Conservation (phyloP, 1,140 invertebrate species). For the Penaeus indicus region DNA sequence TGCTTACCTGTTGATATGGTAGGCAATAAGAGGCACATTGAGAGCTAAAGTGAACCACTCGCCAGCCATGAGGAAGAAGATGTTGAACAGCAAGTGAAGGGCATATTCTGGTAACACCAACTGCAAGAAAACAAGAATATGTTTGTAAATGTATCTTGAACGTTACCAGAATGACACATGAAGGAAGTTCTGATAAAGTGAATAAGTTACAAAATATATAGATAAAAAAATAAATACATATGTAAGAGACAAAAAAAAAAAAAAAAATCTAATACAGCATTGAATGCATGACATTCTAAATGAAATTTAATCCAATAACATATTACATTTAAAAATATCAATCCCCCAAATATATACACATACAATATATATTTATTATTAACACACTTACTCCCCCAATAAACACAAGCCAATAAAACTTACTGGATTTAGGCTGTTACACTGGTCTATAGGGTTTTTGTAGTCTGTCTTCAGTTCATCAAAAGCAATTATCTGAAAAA, state of each 20-base stretch:
- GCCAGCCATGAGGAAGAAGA: constrained; percentile 90
- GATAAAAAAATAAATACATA: neutral
- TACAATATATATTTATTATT: neutral
- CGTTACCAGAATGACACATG: too few species aligned
- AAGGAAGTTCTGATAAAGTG: too few species aligned
- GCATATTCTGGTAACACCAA: constrained; percentile 96
- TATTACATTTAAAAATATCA: neutral
- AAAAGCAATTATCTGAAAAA: constrained; percentile 92
- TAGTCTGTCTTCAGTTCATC: constrained; percentile 99
- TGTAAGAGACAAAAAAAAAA: neutral
- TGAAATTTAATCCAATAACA: neutral
- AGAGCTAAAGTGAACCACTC: constrained; percentile 93
- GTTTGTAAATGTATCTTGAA: neutral
- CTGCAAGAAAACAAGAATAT: constrained; percentile 76
- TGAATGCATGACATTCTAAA: too few species aligned
- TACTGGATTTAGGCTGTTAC: constrained; percentile 97
- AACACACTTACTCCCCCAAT: neutral
- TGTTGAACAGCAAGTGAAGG: constrained; percentile 91
- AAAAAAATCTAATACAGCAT: neutral
- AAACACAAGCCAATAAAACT: constrained; percentile 71
- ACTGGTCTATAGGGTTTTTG: constrained; percentile 99
- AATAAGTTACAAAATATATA: neutral
- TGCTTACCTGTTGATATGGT: constrained; percentile 92
- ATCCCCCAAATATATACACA: constrained; percentile 43
- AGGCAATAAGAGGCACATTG: constrained; percentile 94